phyloP scores from a whole-genome alignment of 2,113 vertebrate genomes.

The Axis porcinus region DNA sequence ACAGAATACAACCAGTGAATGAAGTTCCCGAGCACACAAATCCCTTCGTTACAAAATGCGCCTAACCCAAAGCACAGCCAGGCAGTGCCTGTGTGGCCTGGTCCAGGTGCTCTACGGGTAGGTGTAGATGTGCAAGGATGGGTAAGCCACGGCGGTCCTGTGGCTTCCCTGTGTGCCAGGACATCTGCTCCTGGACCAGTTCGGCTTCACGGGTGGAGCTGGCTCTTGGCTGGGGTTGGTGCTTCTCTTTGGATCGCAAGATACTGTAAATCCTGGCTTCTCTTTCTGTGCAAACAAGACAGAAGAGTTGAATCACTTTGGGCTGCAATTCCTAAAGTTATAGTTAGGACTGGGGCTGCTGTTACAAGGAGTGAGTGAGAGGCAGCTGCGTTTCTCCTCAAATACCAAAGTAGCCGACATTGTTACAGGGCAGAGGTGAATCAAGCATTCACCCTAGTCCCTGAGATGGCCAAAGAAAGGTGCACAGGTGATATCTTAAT shows the following conservation, averaged over 20 bases:
- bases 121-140: conserved; percentile 45
- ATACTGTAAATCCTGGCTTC: conserved; percentile 1
- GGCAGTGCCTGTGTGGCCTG: accelerated
- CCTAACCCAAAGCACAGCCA: neutral
- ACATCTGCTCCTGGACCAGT: conserved; percentile 21
- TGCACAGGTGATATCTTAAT: neutral
- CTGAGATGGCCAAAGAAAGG: neutral
- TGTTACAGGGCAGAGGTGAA: neutral
- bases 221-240: conserved; percentile 13
- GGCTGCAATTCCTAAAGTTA: neutral
- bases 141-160: accelerated
- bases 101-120: neutral
- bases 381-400: neutral
- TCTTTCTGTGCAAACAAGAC: conserved; percentile 60
- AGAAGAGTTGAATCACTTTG: neutral
- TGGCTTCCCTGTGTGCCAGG: neutral
- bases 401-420: neutral
- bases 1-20: accelerated
- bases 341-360: neutral
- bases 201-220: neutral
- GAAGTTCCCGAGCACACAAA: neutral
- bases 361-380: neutral
- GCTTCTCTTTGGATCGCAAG: conserved; percentile 22
- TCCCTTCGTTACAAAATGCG: neutral
- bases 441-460: neutral